Conservation (phyloP, 2,797 vertebrate genomes). For the Acropternis orthonyx region DNA sequence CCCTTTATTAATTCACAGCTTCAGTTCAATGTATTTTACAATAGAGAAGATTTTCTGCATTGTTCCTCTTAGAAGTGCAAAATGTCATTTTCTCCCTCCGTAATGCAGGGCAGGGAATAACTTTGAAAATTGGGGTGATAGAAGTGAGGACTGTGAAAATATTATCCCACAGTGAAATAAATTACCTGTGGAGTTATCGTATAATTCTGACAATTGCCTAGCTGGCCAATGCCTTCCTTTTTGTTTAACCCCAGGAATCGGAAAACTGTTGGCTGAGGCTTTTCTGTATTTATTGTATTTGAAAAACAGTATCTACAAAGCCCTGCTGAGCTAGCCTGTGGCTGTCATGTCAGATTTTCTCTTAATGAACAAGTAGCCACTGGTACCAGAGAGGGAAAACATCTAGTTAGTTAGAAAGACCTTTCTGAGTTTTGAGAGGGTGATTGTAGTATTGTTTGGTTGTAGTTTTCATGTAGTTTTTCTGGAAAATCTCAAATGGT, state of each 20-base stretch:
- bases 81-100: not conserved
- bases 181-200: not conserved
- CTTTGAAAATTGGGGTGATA: not conserved
- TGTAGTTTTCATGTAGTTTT: not conserved
- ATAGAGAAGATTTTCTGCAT: not conserved
- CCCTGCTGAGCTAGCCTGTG: not conserved
- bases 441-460: not conserved
- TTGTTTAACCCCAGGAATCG: not conserved
- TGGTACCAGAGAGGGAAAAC: not conserved
- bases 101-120: not conserved
- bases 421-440: not conserved
- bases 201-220: conserved; percentile 16
- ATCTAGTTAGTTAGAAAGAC: not conserved
- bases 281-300: not conserved
- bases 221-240: conserved; percentile 1
- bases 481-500: not conserved
- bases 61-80: not conserved
- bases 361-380: not conserved
- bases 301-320: not conserved
- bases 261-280: not conserved
- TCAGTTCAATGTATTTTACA: not conserved
- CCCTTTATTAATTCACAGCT: conserved; percentile 36
- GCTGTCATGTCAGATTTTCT: not conserved
- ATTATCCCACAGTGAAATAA: conserved; percentile 4
- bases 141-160: conserved; percentile 2